Percentiles rank a stretch among this genome's conserved stretches.
These are phyloP conservation scores for Parauchenoglanis ngamensis DNA, from an alignment of 2,797 vertebrate species.

Conservation along the genomic window DNA sequence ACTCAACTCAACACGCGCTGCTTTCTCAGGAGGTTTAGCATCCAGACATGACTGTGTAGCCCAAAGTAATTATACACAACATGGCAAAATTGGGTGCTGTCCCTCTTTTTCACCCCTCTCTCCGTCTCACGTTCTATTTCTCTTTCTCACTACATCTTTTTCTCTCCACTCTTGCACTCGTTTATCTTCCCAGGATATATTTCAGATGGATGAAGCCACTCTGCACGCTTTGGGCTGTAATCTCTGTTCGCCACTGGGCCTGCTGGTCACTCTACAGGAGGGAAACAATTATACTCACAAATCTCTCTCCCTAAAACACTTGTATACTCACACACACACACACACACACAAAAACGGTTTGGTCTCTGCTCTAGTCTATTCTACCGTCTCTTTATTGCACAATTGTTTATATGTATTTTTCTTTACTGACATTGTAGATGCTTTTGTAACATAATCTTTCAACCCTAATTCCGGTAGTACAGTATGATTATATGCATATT, in stretches of 20 bases:
- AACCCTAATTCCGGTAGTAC: not conserved
- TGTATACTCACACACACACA: not conserved
- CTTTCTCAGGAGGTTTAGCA: conserved; percentile 10
- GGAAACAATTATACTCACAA: conserved; percentile 40
- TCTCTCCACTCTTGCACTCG: conserved; percentile 29
- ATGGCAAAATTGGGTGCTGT: conserved; percentile 36
- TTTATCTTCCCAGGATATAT: conserved; percentile 27
- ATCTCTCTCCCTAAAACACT: conserved; percentile 26
- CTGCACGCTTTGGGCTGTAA: conserved; percentile 19
- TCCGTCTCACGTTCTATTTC: conserved; percentile 14
- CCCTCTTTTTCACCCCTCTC: conserved; percentile 35
- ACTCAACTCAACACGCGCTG: not conserved
- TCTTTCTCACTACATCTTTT: conserved; percentile 31
- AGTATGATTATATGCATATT: not conserved
- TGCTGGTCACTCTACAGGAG: conserved; percentile 47
- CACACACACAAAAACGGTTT: not conserved
- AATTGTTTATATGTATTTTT: not conserved
- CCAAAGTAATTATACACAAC: conserved; percentile 48
- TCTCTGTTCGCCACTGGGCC: conserved; percentile 31
- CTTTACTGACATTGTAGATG: not conserved
- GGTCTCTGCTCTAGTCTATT: not conserved
- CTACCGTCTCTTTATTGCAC: not conserved
- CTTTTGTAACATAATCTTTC: not conserved
- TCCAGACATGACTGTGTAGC: conserved; percentile 24
- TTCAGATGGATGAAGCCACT: conserved; percentile 38